Conservation (phyloP, 37 sponge, comb jelly and placozoan genomes). For the Diacarnus erythraeanus region DNA sequence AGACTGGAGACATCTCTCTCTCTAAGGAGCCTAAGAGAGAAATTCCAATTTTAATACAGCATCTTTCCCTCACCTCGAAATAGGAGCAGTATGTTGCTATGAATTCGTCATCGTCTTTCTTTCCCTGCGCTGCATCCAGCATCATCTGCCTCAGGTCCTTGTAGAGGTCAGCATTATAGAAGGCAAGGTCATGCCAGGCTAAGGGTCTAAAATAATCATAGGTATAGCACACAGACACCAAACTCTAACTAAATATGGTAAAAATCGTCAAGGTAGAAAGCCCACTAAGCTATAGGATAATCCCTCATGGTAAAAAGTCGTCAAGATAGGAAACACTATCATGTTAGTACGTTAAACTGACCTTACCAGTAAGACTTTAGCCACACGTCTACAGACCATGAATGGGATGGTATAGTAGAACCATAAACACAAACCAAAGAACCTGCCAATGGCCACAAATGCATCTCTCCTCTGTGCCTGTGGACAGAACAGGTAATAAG, state of each 20-base stretch:
- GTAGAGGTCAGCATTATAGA: slow-evolving; percentile 93
- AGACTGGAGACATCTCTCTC: not conserved
- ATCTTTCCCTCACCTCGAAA: slow-evolving; percentile 67
- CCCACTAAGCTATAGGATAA: too few relatives aligned
- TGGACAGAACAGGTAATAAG: too few relatives aligned
- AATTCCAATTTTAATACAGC: too few relatives aligned
- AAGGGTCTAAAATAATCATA: slow-evolving; percentile 60
- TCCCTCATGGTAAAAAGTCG: too few relatives aligned
- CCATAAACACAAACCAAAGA: slow-evolving; percentile 83
- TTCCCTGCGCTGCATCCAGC: slow-evolving; percentile 62
- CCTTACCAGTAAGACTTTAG: slow-evolving; percentile 86
- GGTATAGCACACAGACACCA: too few relatives aligned
- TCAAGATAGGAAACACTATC: too few relatives aligned
- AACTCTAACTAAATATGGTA: too few relatives aligned
- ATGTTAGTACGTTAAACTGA: too few relatives aligned
- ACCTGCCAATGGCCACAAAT: slow-evolving; percentile 78
- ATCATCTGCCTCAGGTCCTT: slow-evolving; percentile 85
- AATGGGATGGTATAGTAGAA: slow-evolving; percentile 87
- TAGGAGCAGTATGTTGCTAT: slow-evolving; percentile 72
- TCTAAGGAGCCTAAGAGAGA: too few relatives aligned
- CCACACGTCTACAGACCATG: slow-evolving; percentile 87
- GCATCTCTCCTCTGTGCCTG: slow-evolving; percentile 30
- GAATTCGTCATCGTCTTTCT: slow-evolving; percentile 66
- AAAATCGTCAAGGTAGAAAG: too few relatives aligned
- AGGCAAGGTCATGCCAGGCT: slow-evolving; percentile 95